Evolutionary conservation across 2,888 invertebrate genomes (phyloP), one percentile per base, ranked within the genome.

Genomic region (Aphrophora alni): DNA sequence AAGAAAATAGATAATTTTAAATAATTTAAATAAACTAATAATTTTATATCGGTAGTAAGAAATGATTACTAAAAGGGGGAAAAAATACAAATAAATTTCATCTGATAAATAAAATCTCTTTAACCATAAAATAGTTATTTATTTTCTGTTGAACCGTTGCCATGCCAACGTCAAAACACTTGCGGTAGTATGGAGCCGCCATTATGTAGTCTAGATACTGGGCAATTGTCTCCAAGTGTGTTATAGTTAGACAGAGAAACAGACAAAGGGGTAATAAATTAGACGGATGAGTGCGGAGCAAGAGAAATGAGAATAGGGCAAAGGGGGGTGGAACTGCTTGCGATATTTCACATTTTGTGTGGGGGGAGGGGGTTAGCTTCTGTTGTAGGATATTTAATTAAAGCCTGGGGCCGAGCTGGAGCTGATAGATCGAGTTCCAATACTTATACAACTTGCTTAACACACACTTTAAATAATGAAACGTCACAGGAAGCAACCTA

Each of bases 301-400:
- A 59, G 59, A 44, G 72, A 68, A 73, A 38, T 24, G 78, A 27
- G 72, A 73, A 25, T 26, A 25, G 27, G 51, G 77, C 44, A 17
- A 5, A 70, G 71, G 25, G 69, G 69, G 25, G 75, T 21, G n/a
- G 27, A 73, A 78, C 38, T 72, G 38, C 51, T 51, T 44, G 28
- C 44, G 44, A 78, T 78, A 44, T 71, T 72, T 73, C 73, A 72
- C 73, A 38, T 73, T 75, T 75, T 75, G 70, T 44, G 59, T 7
- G 38, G 77, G 38, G 33, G 27, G 59, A 27, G 38, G 77, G 38
- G 33, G 27, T 38, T 28, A 68, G 68, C 70, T 77, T 71, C 77
- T 77, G 77, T 59, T 69, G 77, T 77, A 70, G 77, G 77, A 77
- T 70, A 77, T 75, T 75, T 75, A 75, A 75, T 75, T 75, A 75